Percentiles rank a stretch among this genome's conserved stretches.
Conservation (phyloP, 2,113 vertebrate species). For the Laterallus jamaicensis region DNA sequence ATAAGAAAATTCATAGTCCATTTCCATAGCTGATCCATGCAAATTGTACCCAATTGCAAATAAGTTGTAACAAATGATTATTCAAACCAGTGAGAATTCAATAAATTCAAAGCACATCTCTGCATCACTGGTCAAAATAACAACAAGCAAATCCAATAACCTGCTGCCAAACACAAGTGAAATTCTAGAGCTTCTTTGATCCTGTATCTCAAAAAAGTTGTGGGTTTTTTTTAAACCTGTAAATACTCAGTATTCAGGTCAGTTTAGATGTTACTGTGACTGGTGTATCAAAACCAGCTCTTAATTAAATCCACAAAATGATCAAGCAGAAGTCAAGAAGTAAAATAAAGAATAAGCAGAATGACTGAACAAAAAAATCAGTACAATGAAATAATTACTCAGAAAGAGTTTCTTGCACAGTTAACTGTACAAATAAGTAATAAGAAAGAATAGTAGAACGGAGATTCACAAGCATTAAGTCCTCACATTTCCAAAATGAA, state of each 20-base stretch:
- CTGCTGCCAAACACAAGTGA: conserved; percentile 15
- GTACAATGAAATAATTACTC: conserved; percentile 48
- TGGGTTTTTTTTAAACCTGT: neutral
- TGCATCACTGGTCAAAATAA: neutral
- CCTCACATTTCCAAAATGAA: conserved; percentile 34
- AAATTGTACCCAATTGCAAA: conserved; percentile 27
- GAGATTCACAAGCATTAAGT: neutral
- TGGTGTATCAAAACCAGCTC: conserved; percentile 62
- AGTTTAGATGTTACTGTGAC: conserved; percentile 62
- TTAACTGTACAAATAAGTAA: conserved; percentile 27
- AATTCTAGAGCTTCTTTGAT: conserved; percentile 42
- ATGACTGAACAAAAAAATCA: conserved; percentile 30
- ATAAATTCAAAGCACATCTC: conserved; percentile 30
- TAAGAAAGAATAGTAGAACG: neutral
- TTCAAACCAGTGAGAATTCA: conserved; percentile 23
- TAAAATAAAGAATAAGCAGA: conserved; percentile 29
- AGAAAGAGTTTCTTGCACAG: conserved; percentile 29
- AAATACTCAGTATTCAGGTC: conserved; percentile 65
- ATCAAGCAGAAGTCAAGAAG: conserved; percentile 46
- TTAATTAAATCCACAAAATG: conserved; percentile 62
- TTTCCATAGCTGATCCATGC: conserved; percentile 9
- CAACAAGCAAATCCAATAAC: conserved; percentile 28
- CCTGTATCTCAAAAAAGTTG: neutral
- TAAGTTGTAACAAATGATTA: conserved; percentile 45
- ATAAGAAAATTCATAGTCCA: conserved; percentile 13